Base-by-base conservation (phyloP, 2,888 invertebrate genomes). In the Chrysodeixis includens region DNA sequence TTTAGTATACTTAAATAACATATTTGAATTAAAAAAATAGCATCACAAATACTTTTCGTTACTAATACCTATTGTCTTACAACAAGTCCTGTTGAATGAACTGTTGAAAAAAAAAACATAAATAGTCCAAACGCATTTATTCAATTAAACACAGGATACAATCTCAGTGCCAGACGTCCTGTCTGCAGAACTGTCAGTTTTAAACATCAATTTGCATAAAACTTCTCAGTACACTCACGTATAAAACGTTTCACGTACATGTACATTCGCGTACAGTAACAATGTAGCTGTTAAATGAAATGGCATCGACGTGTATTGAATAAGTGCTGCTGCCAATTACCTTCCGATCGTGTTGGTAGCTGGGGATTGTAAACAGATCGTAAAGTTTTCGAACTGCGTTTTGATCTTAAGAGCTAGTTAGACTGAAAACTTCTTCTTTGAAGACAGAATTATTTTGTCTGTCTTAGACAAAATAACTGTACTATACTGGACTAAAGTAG, bases 281-380 rank as follows among this genome's bases (percentile, higher is more conserved):
- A 82, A 81, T 76, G 54, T 71, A 44, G 35, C 58, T 62, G 66
- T 82, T 61, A 83, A 76, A 71, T 57, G 53, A 58, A 64, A 78
- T 69, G 54, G 56, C 30, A 8, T 12, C 40, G n/a, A 68, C 81
- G 81, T 78, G 81, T 69, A 14, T n/a, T 4, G 71, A 69, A 78
- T 82, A 62, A 59, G 40, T 63, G 68, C 56, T 14, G 3, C 44
- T 22, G 40, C 44, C 63, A 59, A 70, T 71, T 70, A 74, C 61
- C 51, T 32, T 22, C 22, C 18, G 58, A 55, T 66, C 56, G 16
- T 57, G 53, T 30, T 44, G 40, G 46, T 66, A 60, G 52, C 60
- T 49, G 53, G 22, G 35, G 44, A 54, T 59, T 55, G 56, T 66
- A 63, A 59, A 69, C 46, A 30, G 16, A 22, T 69, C 62, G 51